Conservation (phyloP, 2,888 invertebrate genomes). For the Salticus scenicus region DNA sequence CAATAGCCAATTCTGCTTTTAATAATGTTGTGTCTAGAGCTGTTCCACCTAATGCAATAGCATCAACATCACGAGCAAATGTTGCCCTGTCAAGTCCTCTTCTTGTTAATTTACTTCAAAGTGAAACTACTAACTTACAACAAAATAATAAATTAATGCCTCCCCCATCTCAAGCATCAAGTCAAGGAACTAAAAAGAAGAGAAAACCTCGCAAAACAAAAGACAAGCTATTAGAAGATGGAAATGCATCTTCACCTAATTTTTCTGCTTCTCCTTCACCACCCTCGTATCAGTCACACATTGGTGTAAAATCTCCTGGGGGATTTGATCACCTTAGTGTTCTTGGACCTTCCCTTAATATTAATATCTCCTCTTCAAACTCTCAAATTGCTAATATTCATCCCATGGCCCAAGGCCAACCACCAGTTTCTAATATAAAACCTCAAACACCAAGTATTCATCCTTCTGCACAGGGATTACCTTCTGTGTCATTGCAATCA, state of each 20-base stretch:
- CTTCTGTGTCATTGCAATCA: conserved; percentile 63
- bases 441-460: conserved; percentile 55
- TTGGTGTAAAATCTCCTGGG: conserved; percentile 44
- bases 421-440: conserved; percentile 54
- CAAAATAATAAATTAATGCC: conserved; percentile 69
- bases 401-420: conserved; percentile 61
- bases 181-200: conserved; percentile 69
- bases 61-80: conserved; percentile 77
- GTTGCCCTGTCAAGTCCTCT: conserved; percentile 88
- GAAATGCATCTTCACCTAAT: conserved; percentile 43
- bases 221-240: conserved; percentile 58
- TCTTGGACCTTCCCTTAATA: conserved; percentile 61
- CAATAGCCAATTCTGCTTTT: conserved; percentile 70
- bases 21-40: conserved; percentile 60
- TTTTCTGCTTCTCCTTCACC: conserved; percentile 65
- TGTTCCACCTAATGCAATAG: conserved; percentile 52
- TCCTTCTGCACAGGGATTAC: conserved; percentile 43
- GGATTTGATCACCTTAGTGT: conserved; percentile 63
- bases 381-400: conserved; percentile 59
- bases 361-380: conserved; percentile 64
- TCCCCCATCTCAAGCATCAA: conserved; percentile 60
- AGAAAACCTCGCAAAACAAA: conserved; percentile 71
- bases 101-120: conserved; percentile 92
- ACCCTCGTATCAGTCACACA: conserved; percentile 47
- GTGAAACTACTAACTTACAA: conserved; percentile 78